Evolutionary conservation across 2,113 vertebrate species (phyloP), one percentile per base, ranked within the genome.

Genomic region (Pycnonotus jocosus): DNA sequence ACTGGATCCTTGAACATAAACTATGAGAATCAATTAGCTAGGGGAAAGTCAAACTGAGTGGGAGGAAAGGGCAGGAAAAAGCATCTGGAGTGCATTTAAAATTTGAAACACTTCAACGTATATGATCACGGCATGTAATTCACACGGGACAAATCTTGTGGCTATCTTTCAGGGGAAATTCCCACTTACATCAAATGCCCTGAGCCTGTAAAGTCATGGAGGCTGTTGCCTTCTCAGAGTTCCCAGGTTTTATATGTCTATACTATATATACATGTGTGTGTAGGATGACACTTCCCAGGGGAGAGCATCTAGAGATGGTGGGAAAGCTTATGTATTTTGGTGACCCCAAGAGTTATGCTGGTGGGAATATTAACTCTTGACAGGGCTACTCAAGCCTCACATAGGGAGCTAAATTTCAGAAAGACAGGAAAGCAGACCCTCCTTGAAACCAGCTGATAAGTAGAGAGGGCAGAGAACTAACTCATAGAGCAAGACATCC

Each of bases 81-180:
- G 45, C 92, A 96, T 93, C 88, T 94, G 92, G 93, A 90, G 48
- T 50, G 37, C 37, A 92, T 95, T 90, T 93, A 71, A 86, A 90
- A 93, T 84, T 47, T 7, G 3, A 28, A 83, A 81, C 10, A 18
- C 25, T 94, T 86, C 38, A 90, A 93, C 74, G 72, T 88, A 84
- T 93, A 74, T 93, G 86, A 81, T 57, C 51, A 37, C 25, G 31
- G 56, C 72, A 86, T 53, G 77, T 8, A 81, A 94, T 74, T 58
- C 92, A 42, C 94, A 71, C 6, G 90, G 87, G 85, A 92, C 64
- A 74, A 60, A 57, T 33, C 79, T 51, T 64, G 44, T 1, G 5
- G 31, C 2, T 4, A 33, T 78, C 48, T 83, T 90, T 66, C 81
- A 78, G 44, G 62, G 38, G 25, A 88, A 86, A 72, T 86, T 93